Evolutionary conservation across 2,113 vertebrate genomes (phyloP), one percentile per base, ranked within the genome.

Genomic region (Petroica traversi): DNA sequence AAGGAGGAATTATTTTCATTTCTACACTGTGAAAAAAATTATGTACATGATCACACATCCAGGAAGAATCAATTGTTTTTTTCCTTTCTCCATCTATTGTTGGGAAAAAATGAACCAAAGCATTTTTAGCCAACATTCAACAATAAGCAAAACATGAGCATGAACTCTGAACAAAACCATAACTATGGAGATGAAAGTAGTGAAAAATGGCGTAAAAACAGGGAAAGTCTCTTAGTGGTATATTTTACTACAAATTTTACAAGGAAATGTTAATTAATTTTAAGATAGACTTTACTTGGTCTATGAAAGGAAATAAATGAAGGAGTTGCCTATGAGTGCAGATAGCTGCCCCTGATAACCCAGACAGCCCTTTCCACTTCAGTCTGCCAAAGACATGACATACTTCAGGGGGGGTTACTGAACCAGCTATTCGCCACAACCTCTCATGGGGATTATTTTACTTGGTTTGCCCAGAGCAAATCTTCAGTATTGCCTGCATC

Each of bases 231-330:
- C 26, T 31, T 34, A 61, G 14, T 49, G 4, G 13, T 69, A 4
- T 58, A 41, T 80, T 93, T 83, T 58, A 13, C 29, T 36, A 52
- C 19, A 67, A 15, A 51, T 46, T 26, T 28, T 43, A 62, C 15
- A 10, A 31, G 64, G 14, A 74, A 77, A 49, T 0, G 2, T 31
- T 24, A 69, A 33, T 67, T 41, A 6, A 23, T 75, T 92, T 79
- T 29, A 36, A 69, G 23, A 12, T 11, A 76, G 22, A 51, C 31
- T 66, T 67, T 36, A 61, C 5, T 36, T 71, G 5, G 5, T 41
- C 38, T 85, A 8, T 28, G 16, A 92, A 85, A 94, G 20, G 33
- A 92, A 86, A 88, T 81, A 72, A 46, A 55, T 12, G 2, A 89
- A 75, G 17, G 1, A 3, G 4, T 24, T 78, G 6, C 11, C 41